phyloP scores from a whole-genome alignment of 2,113 vertebrate species.

The Cyphotilapia sp. region DNA sequence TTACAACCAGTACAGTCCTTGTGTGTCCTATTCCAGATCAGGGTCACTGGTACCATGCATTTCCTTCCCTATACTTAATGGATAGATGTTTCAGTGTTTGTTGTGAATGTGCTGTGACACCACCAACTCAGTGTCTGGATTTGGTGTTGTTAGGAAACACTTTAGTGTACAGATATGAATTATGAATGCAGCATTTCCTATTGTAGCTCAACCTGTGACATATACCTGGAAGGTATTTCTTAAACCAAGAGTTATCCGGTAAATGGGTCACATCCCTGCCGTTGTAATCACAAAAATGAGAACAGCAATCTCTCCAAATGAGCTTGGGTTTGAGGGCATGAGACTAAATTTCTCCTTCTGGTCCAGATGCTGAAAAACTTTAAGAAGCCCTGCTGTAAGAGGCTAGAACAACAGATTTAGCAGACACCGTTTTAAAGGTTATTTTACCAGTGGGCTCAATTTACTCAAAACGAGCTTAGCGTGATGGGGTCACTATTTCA shows the following conservation, averaged over 20 bases:
- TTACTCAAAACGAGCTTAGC: slow-evolving; percentile 40
- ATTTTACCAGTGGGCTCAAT: slow-evolving; percentile 48
- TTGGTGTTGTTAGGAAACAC: not conserved
- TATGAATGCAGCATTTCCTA: not conserved
- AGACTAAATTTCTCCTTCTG: not conserved
- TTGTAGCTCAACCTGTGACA: slow-evolving; percentile 6
- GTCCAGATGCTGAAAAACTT: not conserved
- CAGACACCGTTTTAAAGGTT: slow-evolving; percentile 12
- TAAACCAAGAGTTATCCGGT: not conserved
- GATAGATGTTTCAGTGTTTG: not conserved
- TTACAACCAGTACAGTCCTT: not conserved
- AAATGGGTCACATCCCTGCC: slow-evolving; percentile 2
- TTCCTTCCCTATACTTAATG: not conserved
- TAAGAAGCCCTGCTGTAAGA: not conserved
- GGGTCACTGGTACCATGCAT: not conserved
- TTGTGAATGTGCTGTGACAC: not conserved
- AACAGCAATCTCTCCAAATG: slow-evolving; percentile 10
- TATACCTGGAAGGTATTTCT: slow-evolving; percentile 12
- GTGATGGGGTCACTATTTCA: slow-evolving; percentile 48
- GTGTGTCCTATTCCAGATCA: slow-evolving; percentile 4
- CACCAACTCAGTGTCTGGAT: not conserved
- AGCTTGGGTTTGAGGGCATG: not conserved
- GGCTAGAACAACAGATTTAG: slow-evolving; percentile 13
- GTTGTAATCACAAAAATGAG: slow-evolving; percentile 18
- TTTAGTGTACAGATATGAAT: not conserved